Conservation (phyloP, 2,888 invertebrate genomes). For the Adelphocoris suturalis region DNA sequence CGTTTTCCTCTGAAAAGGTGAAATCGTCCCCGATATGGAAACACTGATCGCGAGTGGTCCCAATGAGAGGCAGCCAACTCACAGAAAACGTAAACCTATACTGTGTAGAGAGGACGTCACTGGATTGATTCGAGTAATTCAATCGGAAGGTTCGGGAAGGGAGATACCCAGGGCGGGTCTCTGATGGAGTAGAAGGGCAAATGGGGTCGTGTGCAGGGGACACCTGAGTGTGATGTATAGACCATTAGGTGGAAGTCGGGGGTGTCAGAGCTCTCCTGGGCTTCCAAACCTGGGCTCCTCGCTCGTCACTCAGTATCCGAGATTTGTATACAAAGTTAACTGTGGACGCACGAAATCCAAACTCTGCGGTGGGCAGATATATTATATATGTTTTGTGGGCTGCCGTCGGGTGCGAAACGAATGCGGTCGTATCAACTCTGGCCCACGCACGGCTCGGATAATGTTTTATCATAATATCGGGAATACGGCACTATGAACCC, state of each 20-base stretch:
- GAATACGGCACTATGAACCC: not conserved
- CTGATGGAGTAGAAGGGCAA: constrained; percentile 32
- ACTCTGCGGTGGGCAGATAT: constrained; percentile 10
- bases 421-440: not conserved
- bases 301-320: not conserved
- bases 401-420: not conserved
- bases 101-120: no score
- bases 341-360: not conserved
- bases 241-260: constrained; percentile 64
- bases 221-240: constrained; percentile 72
- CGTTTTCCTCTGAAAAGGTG: no score
- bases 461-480: not conserved
- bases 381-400: not conserved
- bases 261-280: not conserved
- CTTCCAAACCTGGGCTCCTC: not conserved
- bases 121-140: constrained; percentile 71
- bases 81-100: no score
- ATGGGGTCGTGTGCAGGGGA: constrained; percentile 69
- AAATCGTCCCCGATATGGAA: no score
- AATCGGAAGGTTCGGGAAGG: constrained; percentile 53
- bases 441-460: not conserved
- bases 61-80: no score
- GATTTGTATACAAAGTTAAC: constrained; percentile 14
- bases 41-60: no score
- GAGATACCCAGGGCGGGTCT: not conserved